Conservation (phyloP, 2,797 vertebrate genomes). For the Cryptoblepharus egeriae region DNA sequence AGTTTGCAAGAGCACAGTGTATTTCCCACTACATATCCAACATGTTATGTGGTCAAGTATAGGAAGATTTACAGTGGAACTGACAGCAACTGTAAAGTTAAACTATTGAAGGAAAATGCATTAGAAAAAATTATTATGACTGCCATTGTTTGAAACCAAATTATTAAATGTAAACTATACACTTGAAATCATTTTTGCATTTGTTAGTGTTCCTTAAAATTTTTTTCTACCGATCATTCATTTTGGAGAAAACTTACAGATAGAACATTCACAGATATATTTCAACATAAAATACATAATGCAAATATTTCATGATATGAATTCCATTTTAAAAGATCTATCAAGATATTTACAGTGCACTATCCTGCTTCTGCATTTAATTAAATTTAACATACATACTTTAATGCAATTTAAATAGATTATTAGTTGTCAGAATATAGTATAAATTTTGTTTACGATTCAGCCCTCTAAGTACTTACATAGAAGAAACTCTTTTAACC, state of each 20-base stretch:
- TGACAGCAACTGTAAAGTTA: conserved; percentile 5
- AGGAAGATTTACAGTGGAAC: neutral
- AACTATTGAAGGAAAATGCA: conserved; percentile 32
- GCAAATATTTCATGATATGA: conserved; percentile 74
- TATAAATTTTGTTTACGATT: conserved; percentile 85
- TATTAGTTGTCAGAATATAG: conserved; percentile 82
- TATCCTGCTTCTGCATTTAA: conserved; percentile 78
- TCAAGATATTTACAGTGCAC: conserved; percentile 79
- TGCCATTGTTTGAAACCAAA: neutral
- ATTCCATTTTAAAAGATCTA: conserved; percentile 75
- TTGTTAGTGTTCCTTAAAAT: conserved; percentile 19
- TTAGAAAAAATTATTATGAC: conserved; percentile 37
- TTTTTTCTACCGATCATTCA: conserved; percentile 33
- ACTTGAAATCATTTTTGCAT: conserved; percentile 43
- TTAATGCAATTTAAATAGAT: conserved; percentile 84
- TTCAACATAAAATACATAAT: conserved; percentile 63
- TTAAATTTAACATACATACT: conserved; percentile 80
- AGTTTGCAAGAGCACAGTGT: neutral
- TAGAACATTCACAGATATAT: conserved; percentile 56
- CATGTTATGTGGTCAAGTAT: neutral
- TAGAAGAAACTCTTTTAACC: conserved; percentile 80
- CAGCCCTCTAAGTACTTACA: conserved; percentile 79
- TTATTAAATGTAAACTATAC: conserved; percentile 54
- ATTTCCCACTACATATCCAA: fast-evolving
- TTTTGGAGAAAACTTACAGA: conserved; percentile 53